Percentiles rank a stretch among this genome's conserved stretches.
These are phyloP conservation scores for Zele albiditarsus DNA, from an alignment of 2,888 invertebrate genomes.

Conservation along the genomic window DNA sequence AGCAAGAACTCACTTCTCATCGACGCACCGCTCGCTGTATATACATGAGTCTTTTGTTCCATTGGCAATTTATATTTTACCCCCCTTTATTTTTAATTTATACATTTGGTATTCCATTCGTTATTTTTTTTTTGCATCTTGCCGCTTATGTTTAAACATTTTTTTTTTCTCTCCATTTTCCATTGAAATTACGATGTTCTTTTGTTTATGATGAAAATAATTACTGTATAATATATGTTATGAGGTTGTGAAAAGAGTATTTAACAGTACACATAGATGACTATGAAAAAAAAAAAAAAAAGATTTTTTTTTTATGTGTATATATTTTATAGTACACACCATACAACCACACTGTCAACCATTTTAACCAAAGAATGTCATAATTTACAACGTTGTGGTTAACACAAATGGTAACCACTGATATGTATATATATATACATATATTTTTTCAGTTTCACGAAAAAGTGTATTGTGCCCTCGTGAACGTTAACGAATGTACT, in stretches of 20 bases:
- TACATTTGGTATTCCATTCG: not conserved
- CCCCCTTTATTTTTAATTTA: not conserved
- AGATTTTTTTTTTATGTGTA: not conserved
- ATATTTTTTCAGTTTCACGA: not conserved
- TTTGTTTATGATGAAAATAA: not conserved
- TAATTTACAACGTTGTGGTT: conserved; percentile 23
- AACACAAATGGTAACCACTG: not conserved
- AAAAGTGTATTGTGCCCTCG: not conserved
- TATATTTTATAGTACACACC: not conserved
- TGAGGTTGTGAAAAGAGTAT: not conserved
- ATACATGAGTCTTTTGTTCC: not conserved
- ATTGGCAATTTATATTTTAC: not conserved
- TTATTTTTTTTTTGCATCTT: not conserved
- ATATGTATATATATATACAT: not conserved
- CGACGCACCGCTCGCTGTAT: conserved; percentile 1
- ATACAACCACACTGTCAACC: not conserved
- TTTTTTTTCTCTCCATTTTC: no score
- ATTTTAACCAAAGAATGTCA: conserved; percentile 31
- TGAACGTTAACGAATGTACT: conserved; percentile 7
- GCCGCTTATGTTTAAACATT: not conserved
- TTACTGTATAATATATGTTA: not conserved
- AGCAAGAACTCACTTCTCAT: conserved; percentile 26
- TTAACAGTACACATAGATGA: not conserved
- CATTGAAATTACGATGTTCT: no score
- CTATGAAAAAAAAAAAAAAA: not conserved